A percentile compares a stretch with the other conserved stretches of the same genome.
phyloP scores from a whole-genome alignment of 2,797 vertebrate species.

The Pseudocheirus occidentalis region DNA sequence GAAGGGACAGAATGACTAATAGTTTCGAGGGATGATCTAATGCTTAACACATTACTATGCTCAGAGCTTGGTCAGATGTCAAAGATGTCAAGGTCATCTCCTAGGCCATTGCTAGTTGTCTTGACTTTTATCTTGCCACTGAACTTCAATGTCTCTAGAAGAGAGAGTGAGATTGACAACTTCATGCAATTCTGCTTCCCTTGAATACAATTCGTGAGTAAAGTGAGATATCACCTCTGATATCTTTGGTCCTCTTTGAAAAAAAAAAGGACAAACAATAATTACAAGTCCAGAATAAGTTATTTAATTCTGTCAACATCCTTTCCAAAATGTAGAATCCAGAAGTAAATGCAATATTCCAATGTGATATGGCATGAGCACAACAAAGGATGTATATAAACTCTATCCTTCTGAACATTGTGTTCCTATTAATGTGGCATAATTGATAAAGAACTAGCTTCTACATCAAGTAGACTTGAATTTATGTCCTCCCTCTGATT shows the following conservation, averaged over 20 bases:
- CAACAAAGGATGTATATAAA: not conserved
- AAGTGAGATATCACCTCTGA: not conserved
- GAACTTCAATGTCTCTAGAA: not conserved
- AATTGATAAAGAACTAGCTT: not conserved
- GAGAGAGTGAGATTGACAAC: not conserved
- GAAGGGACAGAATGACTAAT: not conserved
- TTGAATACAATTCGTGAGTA: not conserved
- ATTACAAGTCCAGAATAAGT: not conserved
- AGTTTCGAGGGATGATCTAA: not conserved
- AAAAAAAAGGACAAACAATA: not conserved
- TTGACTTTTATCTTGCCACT: not conserved
- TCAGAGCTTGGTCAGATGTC: not conserved
- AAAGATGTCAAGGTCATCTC: not conserved
- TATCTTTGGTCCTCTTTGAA: not conserved
- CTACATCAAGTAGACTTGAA: not conserved
- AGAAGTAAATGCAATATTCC: no score
- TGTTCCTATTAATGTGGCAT: not conserved
- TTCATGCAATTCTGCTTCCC: not conserved
- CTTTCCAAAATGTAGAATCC: not conserved
- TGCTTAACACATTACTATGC: not conserved
- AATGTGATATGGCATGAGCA: no score
- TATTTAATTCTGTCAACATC: not conserved
- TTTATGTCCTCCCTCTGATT: not conserved
- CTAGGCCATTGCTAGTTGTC: not conserved
- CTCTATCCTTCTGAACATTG: not conserved